phyloP scores from a whole-genome alignment of 2,888 invertebrate species.

The Ophonus ardosiacus region DNA sequence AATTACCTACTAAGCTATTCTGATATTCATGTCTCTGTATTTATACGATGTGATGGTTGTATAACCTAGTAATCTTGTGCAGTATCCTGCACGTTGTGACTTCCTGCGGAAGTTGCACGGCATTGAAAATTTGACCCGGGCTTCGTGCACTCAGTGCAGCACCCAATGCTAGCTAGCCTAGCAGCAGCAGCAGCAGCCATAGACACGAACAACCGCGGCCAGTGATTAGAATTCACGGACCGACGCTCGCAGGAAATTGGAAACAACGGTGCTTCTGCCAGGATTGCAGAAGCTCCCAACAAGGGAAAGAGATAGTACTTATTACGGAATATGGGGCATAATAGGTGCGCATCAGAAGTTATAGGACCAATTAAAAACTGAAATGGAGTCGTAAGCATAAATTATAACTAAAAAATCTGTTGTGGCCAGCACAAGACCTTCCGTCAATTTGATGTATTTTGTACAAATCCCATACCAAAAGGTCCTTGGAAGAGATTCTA shows the following conservation, averaged over 20 bases:
- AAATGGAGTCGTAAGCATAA: too few species aligned
- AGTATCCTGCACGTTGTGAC: too few species aligned
- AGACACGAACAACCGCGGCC: constrained; percentile 2
- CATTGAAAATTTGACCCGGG: constrained; percentile 1
- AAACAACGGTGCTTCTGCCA: constrained; percentile 33
- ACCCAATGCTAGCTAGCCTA: background rate
- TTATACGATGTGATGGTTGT: too few species aligned
- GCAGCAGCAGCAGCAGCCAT: background rate
- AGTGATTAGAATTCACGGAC: constrained; percentile 44
- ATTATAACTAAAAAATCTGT: too few species aligned
- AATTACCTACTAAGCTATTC: too few species aligned
- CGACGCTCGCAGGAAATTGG: constrained; percentile 30
- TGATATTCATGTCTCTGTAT: too few species aligned
- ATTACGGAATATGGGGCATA: background rate
- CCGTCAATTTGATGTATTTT: too few species aligned
- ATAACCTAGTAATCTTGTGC: too few species aligned
- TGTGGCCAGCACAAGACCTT: too few species aligned
- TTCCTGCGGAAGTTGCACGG: constrained; percentile 8
- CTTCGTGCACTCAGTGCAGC: background rate
- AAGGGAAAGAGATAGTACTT: background rate
- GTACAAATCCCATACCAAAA: too few species aligned
- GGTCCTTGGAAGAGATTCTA: too few species aligned
- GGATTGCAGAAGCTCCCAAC: background rate
- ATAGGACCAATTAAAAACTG: background rate
- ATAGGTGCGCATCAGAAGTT: background rate